Conservation (phyloP, 2,888 invertebrate species). For the Caenorhabditis zanzibari region DNA sequence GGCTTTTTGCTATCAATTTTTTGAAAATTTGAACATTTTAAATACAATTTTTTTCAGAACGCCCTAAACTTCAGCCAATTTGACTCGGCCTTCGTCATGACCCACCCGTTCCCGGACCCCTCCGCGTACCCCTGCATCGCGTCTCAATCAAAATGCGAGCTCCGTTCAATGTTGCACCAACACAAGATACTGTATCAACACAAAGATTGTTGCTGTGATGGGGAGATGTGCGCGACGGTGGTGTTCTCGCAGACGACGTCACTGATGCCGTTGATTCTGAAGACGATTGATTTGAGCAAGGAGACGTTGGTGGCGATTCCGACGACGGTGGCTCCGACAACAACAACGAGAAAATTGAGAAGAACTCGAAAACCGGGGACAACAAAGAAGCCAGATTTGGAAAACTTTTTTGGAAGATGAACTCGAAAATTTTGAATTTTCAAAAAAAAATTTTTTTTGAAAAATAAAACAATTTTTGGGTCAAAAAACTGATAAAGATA, state of each 20-base stretch:
- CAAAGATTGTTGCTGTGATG: constrained; percentile 54
- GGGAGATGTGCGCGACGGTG: constrained; percentile 18
- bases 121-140: no score
- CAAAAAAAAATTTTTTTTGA: no score
- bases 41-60: constrained; percentile 42
- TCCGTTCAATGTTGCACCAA: constrained; percentile 37
- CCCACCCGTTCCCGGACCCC: constrained; percentile 48
- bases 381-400: not conserved
- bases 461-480: no score
- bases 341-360: not conserved
- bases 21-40: no score
- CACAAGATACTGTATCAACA: constrained; percentile 38
- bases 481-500: not conserved
- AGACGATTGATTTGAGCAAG: constrained; percentile 32
- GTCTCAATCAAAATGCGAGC: constrained; percentile 25
- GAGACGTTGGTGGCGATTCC: constrained; percentile 18
- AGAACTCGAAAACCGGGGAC: not conserved
- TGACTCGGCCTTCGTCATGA: constrained; percentile 27
- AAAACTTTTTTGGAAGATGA: not conserved
- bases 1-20: no score
- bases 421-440: no score
- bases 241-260: constrained; percentile 38
- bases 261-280: constrained; percentile 44
- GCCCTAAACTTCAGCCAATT: constrained; percentile 5
- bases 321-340: not conserved